Conservation (phyloP, 2,888 invertebrate species). For the Megamerina dolium region DNA sequence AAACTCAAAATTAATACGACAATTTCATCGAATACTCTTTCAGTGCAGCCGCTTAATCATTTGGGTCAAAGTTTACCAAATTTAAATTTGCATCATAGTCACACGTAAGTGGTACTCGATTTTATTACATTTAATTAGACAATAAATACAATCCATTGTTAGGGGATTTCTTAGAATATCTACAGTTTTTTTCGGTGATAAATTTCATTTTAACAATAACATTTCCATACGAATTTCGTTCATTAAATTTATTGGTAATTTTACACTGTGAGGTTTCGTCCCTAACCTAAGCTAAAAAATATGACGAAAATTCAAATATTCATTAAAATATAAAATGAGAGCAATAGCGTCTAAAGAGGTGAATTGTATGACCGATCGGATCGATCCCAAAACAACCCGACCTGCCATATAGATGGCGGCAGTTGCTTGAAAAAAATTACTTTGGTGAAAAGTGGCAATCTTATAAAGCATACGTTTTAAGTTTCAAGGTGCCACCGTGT, state of each 20-base stretch:
- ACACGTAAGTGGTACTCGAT: constrained; percentile 38
- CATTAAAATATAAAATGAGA: too few species aligned
- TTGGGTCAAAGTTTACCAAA: constrained; percentile 79
- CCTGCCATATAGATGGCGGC: too few species aligned
- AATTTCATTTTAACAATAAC: not conserved
- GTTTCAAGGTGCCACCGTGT: too few species aligned
- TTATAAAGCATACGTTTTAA: too few species aligned
- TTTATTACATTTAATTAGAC: constrained; percentile 5
- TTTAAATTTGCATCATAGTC: constrained; percentile 51
- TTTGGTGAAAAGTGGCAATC: too few species aligned
- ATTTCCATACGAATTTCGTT: not conserved
- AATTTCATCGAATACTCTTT: constrained; percentile 59
- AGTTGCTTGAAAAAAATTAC: too few species aligned
- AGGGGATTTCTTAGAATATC: too few species aligned
- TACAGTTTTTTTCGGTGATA: not conserved
- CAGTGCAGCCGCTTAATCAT: constrained; percentile 64
- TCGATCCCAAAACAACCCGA: too few species aligned
- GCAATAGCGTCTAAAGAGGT: too few species aligned
- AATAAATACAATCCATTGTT: not conserved
- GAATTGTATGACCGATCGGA: too few species aligned
- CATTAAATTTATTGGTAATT: not conserved
- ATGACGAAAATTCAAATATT: too few species aligned
- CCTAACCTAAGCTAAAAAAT: too few species aligned
- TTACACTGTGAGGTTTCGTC: not conserved
- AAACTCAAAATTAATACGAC: constrained; percentile 35